Conservation (phyloP, 2,113 vertebrate species). For the Hemiscyllium ocellatum region DNA sequence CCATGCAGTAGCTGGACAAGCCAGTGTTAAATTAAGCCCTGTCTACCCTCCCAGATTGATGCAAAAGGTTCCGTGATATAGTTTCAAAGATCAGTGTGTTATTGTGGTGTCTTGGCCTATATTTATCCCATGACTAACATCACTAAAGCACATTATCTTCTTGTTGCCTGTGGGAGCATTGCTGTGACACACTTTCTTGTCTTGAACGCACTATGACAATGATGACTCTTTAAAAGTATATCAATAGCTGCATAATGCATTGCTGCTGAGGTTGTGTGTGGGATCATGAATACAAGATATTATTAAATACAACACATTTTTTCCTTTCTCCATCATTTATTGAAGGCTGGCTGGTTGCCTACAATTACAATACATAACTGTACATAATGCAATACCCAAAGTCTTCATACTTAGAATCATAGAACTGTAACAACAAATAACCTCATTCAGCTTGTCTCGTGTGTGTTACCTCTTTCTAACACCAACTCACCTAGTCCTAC, state of each 20-base stretch:
- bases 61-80: not conserved
- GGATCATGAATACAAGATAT: not conserved
- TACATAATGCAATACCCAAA: not conserved
- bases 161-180: not conserved
- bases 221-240: not conserved
- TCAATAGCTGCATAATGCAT: not conserved
- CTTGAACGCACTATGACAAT: not conserved
- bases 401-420: not conserved
- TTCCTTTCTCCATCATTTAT: not conserved
- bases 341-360: not conserved
- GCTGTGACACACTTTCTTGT: not conserved
- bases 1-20: too few relatives aligned
- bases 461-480: not conserved
- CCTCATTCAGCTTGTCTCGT: not conserved
- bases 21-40: not conserved
- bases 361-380: not conserved
- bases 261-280: not conserved
- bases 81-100: not conserved
- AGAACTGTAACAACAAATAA: not conserved
- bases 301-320: not conserved
- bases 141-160: not conserved
- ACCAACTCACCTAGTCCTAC: not conserved
- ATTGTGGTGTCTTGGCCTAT: not conserved
- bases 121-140: not conserved
- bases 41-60: not conserved